Evolutionary conservation across 2,888 invertebrate species (phyloP).

Genomic region (Sminthurides aquaticus): DNA sequence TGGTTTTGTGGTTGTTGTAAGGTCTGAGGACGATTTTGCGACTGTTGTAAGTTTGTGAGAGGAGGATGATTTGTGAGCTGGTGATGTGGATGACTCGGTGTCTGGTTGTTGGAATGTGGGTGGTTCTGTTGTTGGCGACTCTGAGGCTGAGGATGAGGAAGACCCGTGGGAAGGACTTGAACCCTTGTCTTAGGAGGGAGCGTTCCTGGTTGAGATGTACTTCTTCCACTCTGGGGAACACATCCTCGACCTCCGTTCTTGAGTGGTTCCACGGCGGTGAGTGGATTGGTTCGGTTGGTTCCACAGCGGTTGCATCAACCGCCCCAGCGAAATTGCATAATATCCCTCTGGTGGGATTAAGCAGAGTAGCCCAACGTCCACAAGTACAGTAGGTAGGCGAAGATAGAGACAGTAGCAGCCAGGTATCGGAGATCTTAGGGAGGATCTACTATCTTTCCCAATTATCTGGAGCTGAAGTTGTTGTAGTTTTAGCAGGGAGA

Average conservation of each 20-base stretch:
- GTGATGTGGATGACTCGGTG: no score
- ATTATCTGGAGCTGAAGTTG: not conserved
- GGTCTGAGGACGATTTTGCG: no score
- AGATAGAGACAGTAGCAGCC: no score
- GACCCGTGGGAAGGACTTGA: not conserved
- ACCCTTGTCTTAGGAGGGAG: not conserved
- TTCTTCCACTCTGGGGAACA: slow-evolving; percentile 12
- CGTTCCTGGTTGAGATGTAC: not conserved
- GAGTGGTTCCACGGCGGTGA: slow-evolving; percentile 25
- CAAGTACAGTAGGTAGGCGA: no score
- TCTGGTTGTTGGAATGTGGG: not conserved
- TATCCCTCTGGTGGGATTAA: not conserved
- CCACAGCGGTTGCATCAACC: not conserved
- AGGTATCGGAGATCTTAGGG: no score
- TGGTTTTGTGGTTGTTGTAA: no score
- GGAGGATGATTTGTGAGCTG: no score
- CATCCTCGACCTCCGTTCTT: slow-evolving; percentile 15
- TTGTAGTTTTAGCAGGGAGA: no score
- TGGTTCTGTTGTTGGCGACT: not conserved
- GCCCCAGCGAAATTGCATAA: not conserved
- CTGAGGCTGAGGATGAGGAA: not conserved
- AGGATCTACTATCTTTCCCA: not conserved
- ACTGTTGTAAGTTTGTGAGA: no score
- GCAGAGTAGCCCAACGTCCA: no score
- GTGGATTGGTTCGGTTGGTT: no score